Evolutionary conservation across 2,888 invertebrate species (phyloP), one percentile per base, ranked within the genome.

Genomic region (Dasysyrphus tricinctus): DNA sequence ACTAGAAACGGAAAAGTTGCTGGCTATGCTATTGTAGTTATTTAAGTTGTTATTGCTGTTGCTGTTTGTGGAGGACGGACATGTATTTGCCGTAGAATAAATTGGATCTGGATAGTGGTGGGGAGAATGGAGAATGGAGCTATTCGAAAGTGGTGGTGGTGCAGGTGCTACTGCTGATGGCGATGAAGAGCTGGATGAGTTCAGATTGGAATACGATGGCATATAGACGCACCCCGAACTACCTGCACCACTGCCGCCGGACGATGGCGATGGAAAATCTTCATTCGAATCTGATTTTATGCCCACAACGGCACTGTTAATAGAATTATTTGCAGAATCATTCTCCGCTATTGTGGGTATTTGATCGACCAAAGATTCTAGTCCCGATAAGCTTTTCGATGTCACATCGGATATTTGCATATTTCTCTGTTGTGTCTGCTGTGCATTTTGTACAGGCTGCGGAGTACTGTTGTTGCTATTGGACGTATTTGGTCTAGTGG

Each of bases 361-460:
- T 94, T 97, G 97, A 93, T 97, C 97, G 88, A 97, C 97, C 63
- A 97, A 94, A 54, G 97, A 97, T 92, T 97, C 97, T 61, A 97
- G 94, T 24, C 97, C 97, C 19, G 97, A 97, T 63, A 97, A 93
- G 89, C 96, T 97, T 92, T 97, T 97, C 37, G 96, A 96, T n/a
- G 97, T 95, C 44, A 97, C 96, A 93, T 97, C 97, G 8, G 88
- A 86, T 44, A 84, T 83, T 49, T 88, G 88, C 57, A 88, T 80
- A 72, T 61, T 77, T 63, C 88, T 88, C n/a, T 89, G 88, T 34
- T 88, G 75, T 56, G 88, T 85, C 88, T 88, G 83, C 86, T 88
- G 83, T 29, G 39, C 8, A 70, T 88, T 88, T 80, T 88, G 81
- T 77, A 88, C 49, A 61, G 88, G 88, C 51, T 79, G 88, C 24